Evolutionary conservation across 2,797 vertebrate species (phyloP).

Genomic region (Echeneis naucrates): DNA sequence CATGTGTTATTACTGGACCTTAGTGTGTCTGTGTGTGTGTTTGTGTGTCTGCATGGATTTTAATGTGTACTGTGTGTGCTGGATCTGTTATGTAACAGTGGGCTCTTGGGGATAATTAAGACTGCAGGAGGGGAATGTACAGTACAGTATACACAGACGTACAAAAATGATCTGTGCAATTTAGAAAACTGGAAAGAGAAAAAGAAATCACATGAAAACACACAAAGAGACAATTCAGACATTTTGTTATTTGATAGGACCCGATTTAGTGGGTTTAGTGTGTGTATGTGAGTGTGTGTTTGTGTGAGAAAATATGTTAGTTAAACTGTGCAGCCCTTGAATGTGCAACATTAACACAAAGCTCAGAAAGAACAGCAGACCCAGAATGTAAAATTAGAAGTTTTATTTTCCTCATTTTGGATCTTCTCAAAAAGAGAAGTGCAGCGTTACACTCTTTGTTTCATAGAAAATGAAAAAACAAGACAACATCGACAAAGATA

Average conservation of each 20-base stretch:
- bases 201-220: slow-evolving; percentile 1
- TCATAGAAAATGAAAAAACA: slow-evolving; percentile 85
- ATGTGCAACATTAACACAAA: background rate
- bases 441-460: slow-evolving; percentile 83
- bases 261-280: background rate
- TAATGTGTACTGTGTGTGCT: slow-evolving; percentile 8
- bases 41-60: background rate
- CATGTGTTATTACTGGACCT: slow-evolving; percentile 7
- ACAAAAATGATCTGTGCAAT: slow-evolving; percentile 2
- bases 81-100: slow-evolving; percentile 34
- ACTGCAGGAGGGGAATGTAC: slow-evolving; percentile 46
- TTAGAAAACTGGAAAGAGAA: background rate
- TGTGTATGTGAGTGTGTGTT: background rate
- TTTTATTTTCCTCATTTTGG: slow-evolving; percentile 76
- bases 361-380: slow-evolving; percentile 21
- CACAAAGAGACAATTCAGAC: background rate
- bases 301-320: background rate
- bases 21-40: background rate
- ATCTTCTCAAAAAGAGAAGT: slow-evolving; percentile 84
- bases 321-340: background rate
- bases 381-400: slow-evolving; percentile 54
- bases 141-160: slow-evolving; percentile 13
- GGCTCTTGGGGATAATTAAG: slow-evolving; percentile 45
- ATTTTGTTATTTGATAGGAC: no score
- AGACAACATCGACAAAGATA: slow-evolving; percentile 85